Evolutionary conservation across 2,888 invertebrate genomes (phyloP).

Genomic region (Gortyna flavago): DNA sequence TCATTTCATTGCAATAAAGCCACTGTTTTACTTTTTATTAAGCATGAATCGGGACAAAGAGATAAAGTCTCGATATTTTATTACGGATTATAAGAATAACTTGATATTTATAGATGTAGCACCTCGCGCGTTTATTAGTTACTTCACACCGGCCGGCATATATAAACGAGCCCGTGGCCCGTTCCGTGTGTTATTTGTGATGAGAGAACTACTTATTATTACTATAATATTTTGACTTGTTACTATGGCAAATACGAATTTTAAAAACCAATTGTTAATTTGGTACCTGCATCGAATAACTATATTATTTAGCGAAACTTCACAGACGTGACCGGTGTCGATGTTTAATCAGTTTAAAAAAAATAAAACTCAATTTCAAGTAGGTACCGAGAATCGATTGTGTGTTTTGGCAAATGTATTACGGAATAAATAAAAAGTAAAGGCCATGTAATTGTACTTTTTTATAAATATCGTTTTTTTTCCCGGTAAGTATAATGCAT

Average conservation of each 20-base stretch:
- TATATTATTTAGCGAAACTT: not conserved
- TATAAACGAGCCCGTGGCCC: slow-evolving; percentile 53
- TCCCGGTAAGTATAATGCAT: not conserved
- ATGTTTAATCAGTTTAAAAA: not conserved
- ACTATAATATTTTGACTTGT: not conserved
- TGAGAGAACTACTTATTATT: slow-evolving; percentile 22
- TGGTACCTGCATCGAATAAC: not conserved
- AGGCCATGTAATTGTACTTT: not conserved
- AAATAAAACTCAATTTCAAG: not conserved
- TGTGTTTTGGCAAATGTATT: not conserved
- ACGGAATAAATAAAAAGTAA: not conserved
- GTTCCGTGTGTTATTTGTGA: slow-evolving; percentile 56
- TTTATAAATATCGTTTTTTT: not conserved
- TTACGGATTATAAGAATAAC: slow-evolving; percentile 56
- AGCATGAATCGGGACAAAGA: slow-evolving; percentile 53
- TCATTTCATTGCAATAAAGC: slow-evolving; percentile 23
- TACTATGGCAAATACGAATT: not conserved
- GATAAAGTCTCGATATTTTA: slow-evolving; percentile 57
- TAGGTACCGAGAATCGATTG: not conserved
- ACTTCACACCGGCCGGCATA: slow-evolving; percentile 60
- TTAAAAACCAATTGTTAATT: not conserved
- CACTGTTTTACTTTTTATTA: slow-evolving; percentile 56
- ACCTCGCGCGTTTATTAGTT: slow-evolving; percentile 62
- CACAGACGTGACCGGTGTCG: not conserved
- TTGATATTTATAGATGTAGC: slow-evolving; percentile 61